phyloP scores from a whole-genome alignment of 2,797 vertebrate genomes.

The Odontamblyopus lacepedii region DNA sequence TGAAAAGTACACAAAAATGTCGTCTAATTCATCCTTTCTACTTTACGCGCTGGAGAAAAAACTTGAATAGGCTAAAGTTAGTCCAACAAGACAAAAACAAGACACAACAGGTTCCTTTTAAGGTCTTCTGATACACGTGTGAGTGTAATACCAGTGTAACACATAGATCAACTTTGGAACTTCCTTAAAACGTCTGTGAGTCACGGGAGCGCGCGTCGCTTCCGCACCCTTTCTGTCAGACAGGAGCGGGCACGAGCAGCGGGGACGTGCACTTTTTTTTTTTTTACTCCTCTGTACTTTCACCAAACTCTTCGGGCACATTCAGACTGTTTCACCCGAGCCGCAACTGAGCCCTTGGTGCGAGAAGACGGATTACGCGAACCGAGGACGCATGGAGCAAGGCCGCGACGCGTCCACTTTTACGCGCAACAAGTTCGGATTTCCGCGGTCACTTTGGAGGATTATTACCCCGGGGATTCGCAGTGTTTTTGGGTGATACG shows the following conservation, averaged over 20 bases:
- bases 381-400: background rate
- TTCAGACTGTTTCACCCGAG: background rate
- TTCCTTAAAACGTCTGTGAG: background rate
- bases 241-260: constrained; percentile 44
- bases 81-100: background rate
- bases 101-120: constrained; percentile 1
- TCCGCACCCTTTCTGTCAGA: constrained; percentile 40
- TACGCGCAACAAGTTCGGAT: background rate
- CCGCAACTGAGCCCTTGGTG: background rate
- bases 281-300: background rate
- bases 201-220: constrained; percentile 40
- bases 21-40: background rate
- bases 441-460: background rate
- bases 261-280: background rate
- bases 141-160: background rate
- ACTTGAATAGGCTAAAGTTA: constrained; percentile 1
- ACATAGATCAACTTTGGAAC: background rate
- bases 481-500: background rate
- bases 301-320: background rate
- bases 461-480: background rate
- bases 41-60: background rate
- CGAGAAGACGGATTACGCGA: background rate
- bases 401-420: background rate
- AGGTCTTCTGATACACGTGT: background rate
- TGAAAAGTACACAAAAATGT: background rate